These are phyloP conservation scores for Ancistrus triradiatus DNA, from an alignment of 2,113 vertebrate species.

Conservation along the genomic window DNA sequence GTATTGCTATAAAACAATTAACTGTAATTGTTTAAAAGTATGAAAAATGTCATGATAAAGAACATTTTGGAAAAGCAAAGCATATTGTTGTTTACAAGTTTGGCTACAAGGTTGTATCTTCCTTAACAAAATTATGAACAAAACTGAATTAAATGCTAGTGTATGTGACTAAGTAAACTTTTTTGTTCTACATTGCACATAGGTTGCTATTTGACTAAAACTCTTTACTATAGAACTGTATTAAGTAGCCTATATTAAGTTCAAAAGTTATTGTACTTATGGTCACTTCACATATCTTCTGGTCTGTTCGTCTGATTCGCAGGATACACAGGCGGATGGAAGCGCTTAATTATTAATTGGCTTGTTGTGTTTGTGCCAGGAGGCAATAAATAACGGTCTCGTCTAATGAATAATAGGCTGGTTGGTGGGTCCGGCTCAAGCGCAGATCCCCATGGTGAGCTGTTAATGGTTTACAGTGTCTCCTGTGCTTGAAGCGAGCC, in stretches of 20 bases:
- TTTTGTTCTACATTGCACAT: no score
- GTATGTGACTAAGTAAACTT: no score
- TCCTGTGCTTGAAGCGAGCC: constrained; percentile 43
- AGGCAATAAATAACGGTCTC: constrained; percentile 55
- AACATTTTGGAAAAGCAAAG: no score
- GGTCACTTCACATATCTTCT: constrained; percentile 26
- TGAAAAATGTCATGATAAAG: no score
- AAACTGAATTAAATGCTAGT: no score
- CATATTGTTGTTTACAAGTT: no score
- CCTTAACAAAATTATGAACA: no score
- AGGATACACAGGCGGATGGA: constrained; percentile 47
- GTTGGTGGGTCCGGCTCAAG: constrained; percentile 41
- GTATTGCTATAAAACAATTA: no score
- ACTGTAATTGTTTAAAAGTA: no score
- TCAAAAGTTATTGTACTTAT: constrained; percentile 43
- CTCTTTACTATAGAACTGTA: no score
- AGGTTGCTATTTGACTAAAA: no score
- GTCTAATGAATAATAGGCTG: constrained; percentile 51
- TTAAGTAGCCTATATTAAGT: constrained; percentile 37
- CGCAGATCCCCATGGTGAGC: constrained; percentile 44
- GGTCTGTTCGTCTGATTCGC: constrained; percentile 36
- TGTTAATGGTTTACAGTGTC: constrained; percentile 51
- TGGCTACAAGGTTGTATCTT: no score
- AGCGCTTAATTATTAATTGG: constrained; percentile 53
- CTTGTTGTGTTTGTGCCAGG: constrained; percentile 53